Base-by-base conservation (phyloP, 2,888 invertebrate species). In the Cyclophora punctaria region DNA sequence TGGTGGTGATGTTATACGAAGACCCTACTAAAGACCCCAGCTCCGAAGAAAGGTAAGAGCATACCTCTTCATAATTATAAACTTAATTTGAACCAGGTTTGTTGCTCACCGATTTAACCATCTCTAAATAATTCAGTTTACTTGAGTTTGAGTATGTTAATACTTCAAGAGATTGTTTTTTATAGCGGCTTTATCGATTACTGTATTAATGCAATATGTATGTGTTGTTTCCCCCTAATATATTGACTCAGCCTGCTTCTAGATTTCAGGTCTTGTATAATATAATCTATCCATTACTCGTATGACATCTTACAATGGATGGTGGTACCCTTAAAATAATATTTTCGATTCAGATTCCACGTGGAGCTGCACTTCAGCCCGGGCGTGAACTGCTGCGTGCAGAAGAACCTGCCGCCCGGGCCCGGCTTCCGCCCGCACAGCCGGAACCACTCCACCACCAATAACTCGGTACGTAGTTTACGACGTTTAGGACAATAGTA, bases 331-430 rank as follows among this genome's bases (percentile, higher is more conserved):
- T 20, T 20, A 20, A 20, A 20, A 20, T 20, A 20, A 20, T 20
- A 20, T 20, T 20, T 20, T 20, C 20, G 20, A 2, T 20, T 20
- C 20, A 89, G 98, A 62, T 99, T 99, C 79, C 99, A 99, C 79
- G 97, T 99, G 48, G 99, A 99, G 84, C 89, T 99, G 6, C 99
- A 99, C 88, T 99, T 99, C 82, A 99, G 98, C 81, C 99, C 99
- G 0, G 99, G 99, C 52, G 97, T 96, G 3, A 98, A 96, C 84
- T 98, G 97, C 84, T 98, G 96, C 82, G 97, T 97, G 33, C 96
- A 97, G 76, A 97, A 97, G 80, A 97, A 97, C 89, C 80, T 96
- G 52, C 96, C 96, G 5, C 96, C 96, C 0, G 97, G 97, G 0
- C 97, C 97, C 5, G 97, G 97, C 35, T 97, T 97, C 80, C 86